Percentiles rank a stretch among this genome's conserved stretches.
Conservation (phyloP, 2,888 invertebrate species). For the Teleiodes luculella region DNA sequence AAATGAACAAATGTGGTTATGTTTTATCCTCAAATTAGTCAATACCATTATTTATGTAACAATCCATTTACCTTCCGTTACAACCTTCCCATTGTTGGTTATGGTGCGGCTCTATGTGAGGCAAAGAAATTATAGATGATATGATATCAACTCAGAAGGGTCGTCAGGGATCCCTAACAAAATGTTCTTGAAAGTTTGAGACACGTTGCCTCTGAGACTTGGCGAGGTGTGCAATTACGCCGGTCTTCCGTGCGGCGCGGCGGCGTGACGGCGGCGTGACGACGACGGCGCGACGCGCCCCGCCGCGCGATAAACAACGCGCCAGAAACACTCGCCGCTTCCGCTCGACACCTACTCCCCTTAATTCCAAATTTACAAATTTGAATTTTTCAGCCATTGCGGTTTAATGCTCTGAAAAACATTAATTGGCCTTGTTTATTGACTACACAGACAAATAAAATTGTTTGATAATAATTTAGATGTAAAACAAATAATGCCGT, state of each 20-base stretch:
- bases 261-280: slow-evolving; percentile 10
- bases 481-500: too few species aligned
- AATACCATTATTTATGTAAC: too few species aligned
- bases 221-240: slow-evolving; percentile 17
- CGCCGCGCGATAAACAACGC: slow-evolving; percentile 24
- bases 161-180: too few species aligned
- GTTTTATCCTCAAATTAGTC: too few species aligned
- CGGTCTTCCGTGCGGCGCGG: slow-evolving; percentile 11
- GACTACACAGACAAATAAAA: too few species aligned
- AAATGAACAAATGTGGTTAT: too few species aligned
- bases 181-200: background rate
- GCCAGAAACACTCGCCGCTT: slow-evolving; percentile 12
- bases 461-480: too few species aligned
- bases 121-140: too few species aligned
- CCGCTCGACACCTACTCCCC: slow-evolving; percentile 11
- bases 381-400: slow-evolving; percentile 9
- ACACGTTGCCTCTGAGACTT: slow-evolving; percentile 9
- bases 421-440: background rate
- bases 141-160: too few species aligned
- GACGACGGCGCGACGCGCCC: slow-evolving; percentile 38
- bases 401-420: background rate
- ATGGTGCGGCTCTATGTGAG: too few species aligned
- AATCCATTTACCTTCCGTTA: too few species aligned
- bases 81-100: too few species aligned
- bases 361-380: slow-evolving; percentile 7